Conservation (phyloP, 2,888 invertebrate genomes). For the Eulithis testata region DNA sequence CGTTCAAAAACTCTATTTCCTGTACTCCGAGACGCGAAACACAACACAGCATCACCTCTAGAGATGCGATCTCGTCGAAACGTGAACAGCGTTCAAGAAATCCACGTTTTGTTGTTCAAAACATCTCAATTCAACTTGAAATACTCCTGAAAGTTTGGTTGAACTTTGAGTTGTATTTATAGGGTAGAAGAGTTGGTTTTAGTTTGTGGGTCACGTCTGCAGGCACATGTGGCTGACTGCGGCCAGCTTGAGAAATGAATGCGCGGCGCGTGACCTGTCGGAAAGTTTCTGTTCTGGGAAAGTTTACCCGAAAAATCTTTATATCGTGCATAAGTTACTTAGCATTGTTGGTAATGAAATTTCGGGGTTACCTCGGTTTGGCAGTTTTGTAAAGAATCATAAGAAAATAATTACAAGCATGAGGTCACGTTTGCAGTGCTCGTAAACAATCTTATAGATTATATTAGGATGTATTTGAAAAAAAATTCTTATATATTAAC, state of each 20-base stretch:
- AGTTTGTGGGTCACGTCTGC: conserved; percentile 46
- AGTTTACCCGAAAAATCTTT: conserved; percentile 8
- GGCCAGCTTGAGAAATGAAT: conserved; percentile 52
- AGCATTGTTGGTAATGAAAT: neutral
- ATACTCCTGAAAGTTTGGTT: conserved; percentile 7
- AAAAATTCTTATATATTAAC: too few relatives aligned
- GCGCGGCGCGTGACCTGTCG: conserved; percentile 47
- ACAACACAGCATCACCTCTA: conserved; percentile 11
- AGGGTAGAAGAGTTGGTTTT: conserved; percentile 38
- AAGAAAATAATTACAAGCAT: too few relatives aligned
- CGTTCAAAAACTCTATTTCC: neutral
- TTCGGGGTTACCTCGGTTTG: too few relatives aligned
- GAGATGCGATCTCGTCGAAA: conserved; percentile 21
- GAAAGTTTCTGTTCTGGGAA: conserved; percentile 20
- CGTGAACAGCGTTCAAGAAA: conserved; percentile 24
- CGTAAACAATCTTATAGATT: too few relatives aligned
- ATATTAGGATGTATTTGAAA: too few relatives aligned
- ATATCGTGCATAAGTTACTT: conserved; percentile 10
- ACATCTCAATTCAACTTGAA: conserved; percentile 15
- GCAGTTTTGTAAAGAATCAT: too few relatives aligned
- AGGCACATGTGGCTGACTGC: conserved; percentile 46
- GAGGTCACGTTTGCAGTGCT: too few relatives aligned
- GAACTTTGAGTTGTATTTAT: conserved; percentile 27
- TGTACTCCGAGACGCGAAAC: neutral
- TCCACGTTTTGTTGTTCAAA: conserved; percentile 26